Evolutionary conservation across 64 coral and sea anemone species (phyloP).

Genomic region (Pocillopora damicornis): DNA sequence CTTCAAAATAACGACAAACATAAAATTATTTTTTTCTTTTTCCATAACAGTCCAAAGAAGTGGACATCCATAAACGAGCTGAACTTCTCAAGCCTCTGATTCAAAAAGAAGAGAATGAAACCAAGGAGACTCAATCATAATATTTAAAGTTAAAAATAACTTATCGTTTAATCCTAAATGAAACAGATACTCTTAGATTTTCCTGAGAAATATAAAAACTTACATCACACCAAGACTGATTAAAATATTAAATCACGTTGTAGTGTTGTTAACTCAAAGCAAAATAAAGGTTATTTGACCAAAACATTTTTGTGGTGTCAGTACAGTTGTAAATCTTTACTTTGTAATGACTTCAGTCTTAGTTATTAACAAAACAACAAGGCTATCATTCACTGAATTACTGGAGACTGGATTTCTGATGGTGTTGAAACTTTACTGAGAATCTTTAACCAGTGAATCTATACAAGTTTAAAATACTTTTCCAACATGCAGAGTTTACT

Average conservation of each 20-base stretch:
- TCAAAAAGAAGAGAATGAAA: constrained; percentile 27
- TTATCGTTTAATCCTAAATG: constrained; percentile 1
- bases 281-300: neutral
- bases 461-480: too few species aligned
- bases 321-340: too few species aligned
- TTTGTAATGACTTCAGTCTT: too few species aligned
- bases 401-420: too few species aligned
- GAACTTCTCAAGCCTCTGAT: constrained; percentile 5
- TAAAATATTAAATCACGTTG: neutral
- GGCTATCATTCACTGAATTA: too few species aligned
- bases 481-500: too few species aligned
- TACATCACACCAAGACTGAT: neutral
- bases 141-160: neutral
- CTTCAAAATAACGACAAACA: neutral
- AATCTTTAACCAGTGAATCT: too few species aligned
- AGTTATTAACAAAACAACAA: too few species aligned
- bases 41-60: constrained; percentile 19
- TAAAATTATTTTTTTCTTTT: neutral
- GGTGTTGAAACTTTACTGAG: too few species aligned
- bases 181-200: neutral
- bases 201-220: neutral
- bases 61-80: constrained; percentile 41
- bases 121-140: constrained; percentile 9
- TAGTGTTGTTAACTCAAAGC: neutral
- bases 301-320: too few species aligned